These are phyloP conservation scores for Papilio demoleus DNA, from an alignment of 2,888 invertebrate genomes.

Conservation along the genomic window DNA sequence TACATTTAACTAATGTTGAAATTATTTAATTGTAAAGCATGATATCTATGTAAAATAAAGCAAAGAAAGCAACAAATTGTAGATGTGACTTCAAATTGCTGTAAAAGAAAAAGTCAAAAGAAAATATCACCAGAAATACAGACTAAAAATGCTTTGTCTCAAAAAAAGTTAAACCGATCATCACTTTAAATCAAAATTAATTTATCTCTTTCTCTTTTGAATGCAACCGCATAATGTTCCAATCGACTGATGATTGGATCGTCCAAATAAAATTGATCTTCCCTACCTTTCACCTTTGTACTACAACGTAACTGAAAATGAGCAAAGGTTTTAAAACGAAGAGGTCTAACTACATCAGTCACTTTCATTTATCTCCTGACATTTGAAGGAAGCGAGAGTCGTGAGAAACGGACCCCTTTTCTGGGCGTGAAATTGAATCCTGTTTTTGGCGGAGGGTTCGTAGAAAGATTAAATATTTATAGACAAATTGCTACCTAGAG, in stretches of 20 bases:
- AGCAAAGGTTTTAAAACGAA: constrained; percentile 45
- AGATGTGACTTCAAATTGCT: background rate
- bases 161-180: constrained; percentile 55
- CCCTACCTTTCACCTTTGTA: constrained; percentile 50
- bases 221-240: constrained; percentile 77
- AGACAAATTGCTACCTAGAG: constrained; percentile 76
- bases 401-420: constrained; percentile 75
- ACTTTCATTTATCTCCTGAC: constrained; percentile 73
- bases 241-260: constrained; percentile 61
- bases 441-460: constrained; percentile 78
- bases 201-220: constrained; percentile 73
- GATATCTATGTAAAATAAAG: constrained; percentile 7
- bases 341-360: constrained; percentile 56
- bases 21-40: constrained; percentile 25
- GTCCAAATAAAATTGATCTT: constrained; percentile 63
- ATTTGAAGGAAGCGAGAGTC: constrained; percentile 74
- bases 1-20: constrained; percentile 25
- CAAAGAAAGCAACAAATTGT: background rate
- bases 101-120: background rate
- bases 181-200: constrained; percentile 79
- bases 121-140: background rate
- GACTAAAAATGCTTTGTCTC: constrained; percentile 49
- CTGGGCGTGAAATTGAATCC: constrained; percentile 83
- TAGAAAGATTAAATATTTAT: constrained; percentile 82
- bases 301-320: constrained; percentile 47